Evolutionary conservation across 2,888 invertebrate genomes (phyloP), one percentile per base, ranked within the genome.

Genomic region (Euzetes globulus): DNA sequence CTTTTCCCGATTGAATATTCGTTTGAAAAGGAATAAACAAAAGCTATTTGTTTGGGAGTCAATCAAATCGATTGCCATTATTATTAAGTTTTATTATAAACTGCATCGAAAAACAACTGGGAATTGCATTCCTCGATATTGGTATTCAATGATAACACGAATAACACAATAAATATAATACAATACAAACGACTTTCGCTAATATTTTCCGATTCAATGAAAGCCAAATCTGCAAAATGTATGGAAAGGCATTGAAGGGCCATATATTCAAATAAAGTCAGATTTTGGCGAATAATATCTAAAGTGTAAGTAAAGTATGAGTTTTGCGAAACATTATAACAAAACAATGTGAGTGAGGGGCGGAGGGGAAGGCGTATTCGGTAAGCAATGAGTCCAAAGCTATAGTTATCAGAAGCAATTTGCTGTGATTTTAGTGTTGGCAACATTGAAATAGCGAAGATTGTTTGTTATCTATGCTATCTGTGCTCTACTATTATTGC

Each of bases 341-440:
- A 22, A 47, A 70, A 70, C 25, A 45, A 45, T 25, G 22, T 25
- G 11, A 41, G 41, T 70, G 22, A 41, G 70, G 22, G 70, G 70
- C 70, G 70, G 70, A 70, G 25, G 41, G 47, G 70, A 65, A 70
- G 70, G 70, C 70, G 70, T 70, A 47, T 65, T 19, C 6, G 47
- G 15, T 27, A 11, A 45, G 45, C 25, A 25, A 41, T 70, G 70
- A 27, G 37, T 37, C 4, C 19, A 41, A 68, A 37, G 68, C 22
- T 68, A 68, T 37, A 41, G 22, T 70, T 70, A 70, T 70, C 25
- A 47, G 22, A 70, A 70, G 45, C 70, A 70, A 70, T 70, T 70
- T 70, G 45, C 47, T 37, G 15, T 68, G 70, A 65, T 70, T 70
- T 25, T 11, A 70, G 25, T 70, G 25, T 70, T 70, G 70, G n/a